Percentiles rank a stretch among this genome's conserved stretches.
These are phyloP conservation scores for Macrosiphum euphorbiae DNA, from an alignment of 2,888 invertebrate species.

Conservation along the genomic window DNA sequence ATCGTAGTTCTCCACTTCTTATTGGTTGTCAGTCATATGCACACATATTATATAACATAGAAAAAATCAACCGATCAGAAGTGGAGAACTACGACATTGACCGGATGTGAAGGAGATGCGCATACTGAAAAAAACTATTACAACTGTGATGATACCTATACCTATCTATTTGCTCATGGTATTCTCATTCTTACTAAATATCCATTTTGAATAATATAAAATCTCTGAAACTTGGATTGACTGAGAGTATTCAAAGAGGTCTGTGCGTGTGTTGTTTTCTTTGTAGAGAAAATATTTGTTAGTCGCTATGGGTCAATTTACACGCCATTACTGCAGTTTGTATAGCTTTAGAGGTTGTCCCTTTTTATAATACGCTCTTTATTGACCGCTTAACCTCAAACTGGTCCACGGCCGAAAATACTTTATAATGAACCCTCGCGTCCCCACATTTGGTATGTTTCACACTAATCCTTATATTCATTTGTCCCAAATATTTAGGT, in stretches of 20 bases:
- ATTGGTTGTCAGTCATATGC: no score
- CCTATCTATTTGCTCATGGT: no score
- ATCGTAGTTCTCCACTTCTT: no score
- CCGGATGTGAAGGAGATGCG: no score
- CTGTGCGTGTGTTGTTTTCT: background rate
- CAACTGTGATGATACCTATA: no score
- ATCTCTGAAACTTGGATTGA: background rate
- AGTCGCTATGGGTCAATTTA: conserved; percentile 16
- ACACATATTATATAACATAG: no score
- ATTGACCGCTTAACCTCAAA: conserved; percentile 40
- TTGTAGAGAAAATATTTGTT: background rate
- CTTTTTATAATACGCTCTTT: conserved; percentile 27
- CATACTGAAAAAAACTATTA: no score
- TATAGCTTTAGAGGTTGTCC: conserved; percentile 1
- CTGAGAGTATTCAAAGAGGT: background rate
- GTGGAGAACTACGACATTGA: no score
- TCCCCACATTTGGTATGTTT: conserved; percentile 11
- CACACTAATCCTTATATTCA: conserved; percentile 25
- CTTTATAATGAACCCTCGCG: conserved; percentile 24
- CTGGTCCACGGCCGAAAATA: background rate
- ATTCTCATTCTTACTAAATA: background rate
- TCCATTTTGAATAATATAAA: background rate
- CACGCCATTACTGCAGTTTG: background rate
- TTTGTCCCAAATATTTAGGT: conserved; percentile 24
- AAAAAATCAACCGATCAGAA: no score